Base-by-base conservation (phyloP, 2,888 invertebrate genomes). In the Apeira syringaria region DNA sequence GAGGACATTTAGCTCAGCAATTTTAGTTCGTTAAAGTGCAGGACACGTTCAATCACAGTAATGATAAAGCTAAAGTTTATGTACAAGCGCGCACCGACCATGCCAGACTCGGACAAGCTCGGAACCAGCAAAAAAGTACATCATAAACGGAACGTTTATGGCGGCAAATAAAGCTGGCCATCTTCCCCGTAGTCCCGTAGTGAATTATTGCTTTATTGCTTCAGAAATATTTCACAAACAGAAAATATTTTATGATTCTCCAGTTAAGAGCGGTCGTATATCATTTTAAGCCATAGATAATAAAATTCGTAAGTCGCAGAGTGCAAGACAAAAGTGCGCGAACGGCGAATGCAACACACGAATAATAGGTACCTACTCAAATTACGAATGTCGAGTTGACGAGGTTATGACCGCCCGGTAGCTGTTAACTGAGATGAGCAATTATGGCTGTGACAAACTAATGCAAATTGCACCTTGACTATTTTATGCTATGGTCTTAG, bases 171-270 rank as follows among this genome's bases (percentile, higher is more conserved):
- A 88, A 88, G 80, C 78, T 74, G 74, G 81, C 78, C 82, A 79
- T 85, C 83, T 89, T 85, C 84, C 80, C 83, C 83, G 87, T 81
- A 84, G 85, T 79, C 85, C 79, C 81, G 82, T 86, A 86, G 86
- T 89, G 88, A 89, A 84, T 88, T 89, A 89, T 88, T 88, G 88
- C 89, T 89, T 88, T 89, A 89, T 89, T 88, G 88, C 89, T 76
- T 86, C 86, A 85, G 88, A 87, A 88, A 89, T 88, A 88, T 89
- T 88, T 87, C 84, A 86, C 89, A 89, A 88, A 89, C 89, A 87
- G 88, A 88, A 88, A 88, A 89, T 87, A 88, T 89, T 89, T 89
- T 89, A 89, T 86, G 88, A 88, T 88, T 84, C 87, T 76, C 84
- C 82, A 86, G 82, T 89, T 88, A 86, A 88, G 84, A 85, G 84